Base-by-base conservation (phyloP, 2,113 vertebrate genomes). In the Neofelis nebulosa region DNA sequence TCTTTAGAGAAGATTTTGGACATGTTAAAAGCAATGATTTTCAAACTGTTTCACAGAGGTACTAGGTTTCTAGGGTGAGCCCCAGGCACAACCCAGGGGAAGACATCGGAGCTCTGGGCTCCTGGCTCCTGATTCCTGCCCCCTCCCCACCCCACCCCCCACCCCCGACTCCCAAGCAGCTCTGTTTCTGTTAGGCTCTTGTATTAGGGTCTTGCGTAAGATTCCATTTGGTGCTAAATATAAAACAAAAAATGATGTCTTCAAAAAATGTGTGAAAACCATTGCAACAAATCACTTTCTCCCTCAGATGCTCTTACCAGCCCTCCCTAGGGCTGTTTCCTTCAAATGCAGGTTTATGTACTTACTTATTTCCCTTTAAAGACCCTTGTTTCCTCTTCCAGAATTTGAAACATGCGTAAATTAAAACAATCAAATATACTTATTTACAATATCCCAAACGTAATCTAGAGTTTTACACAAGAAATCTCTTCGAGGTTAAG, bases 171-270 rank as follows among this genome's bases (percentile, higher is more conserved):
- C 88, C 48, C 21, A 19, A 86, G 66, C 10, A 82, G 25, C 33
- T 95, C 83, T 96, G 57, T 74, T 97, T 94, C 50, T 50, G 91
- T 86, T 78, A 78, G 7, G 27, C 83, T 93, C 89, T 68, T 16
- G 36, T 19, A 57, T 16, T 55, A 94, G 84, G 38, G 68, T 57
- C 91, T 96, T 93, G 68, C 85, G 16, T 78, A 95, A 95, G 82
- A 94, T 86, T 91, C 89, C 79, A 91, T 57, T 92, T 55, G 93
- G 66, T 93, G 61, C 81, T 91, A 94, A 97, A 68, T 66, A 94
- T 80, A 97, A 94, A 96, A 91, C n/a, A 84, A 94, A 94, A 93
- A 96, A 90, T 29, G 57, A 88, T n/a, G 19, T 89, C 74, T 88
- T 93, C n/a, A 57, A 91, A 96, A 96, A 93, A 89, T 4, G 33